Percentiles rank a stretch among this genome's conserved stretches.
Conservation (phyloP, 2,797 vertebrate genomes). For the Sciurus vulgaris region DNA sequence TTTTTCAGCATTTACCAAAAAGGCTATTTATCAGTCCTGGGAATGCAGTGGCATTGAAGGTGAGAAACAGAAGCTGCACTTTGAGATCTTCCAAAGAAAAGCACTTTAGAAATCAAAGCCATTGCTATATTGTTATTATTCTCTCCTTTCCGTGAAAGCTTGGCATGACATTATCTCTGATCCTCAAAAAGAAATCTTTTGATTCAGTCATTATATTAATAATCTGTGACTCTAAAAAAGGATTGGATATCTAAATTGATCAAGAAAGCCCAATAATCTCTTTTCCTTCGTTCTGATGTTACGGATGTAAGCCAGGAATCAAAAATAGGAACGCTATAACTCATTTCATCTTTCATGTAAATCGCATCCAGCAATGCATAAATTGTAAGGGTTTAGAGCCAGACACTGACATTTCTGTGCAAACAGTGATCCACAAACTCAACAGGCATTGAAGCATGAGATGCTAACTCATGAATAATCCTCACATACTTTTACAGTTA, state of each 20-base stretch:
- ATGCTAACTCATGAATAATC: conserved; percentile 24
- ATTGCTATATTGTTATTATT: conserved; percentile 31
- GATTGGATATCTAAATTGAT: conserved; percentile 56
- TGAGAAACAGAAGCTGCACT: conserved; percentile 55
- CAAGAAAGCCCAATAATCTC: conserved; percentile 17
- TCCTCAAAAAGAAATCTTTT: background rate
- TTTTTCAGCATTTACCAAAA: conserved; percentile 69
- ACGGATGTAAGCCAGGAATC: conserved; percentile 39
- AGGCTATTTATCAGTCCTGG: conserved; percentile 47
- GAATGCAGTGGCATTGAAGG: conserved; percentile 57
- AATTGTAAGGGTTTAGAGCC: conserved; percentile 45
- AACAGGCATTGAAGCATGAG: background rate
- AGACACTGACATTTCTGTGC: conserved; percentile 29
- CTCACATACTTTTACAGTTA: conserved; percentile 39
- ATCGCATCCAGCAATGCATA: conserved; percentile 52
- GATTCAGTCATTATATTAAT: conserved; percentile 30
- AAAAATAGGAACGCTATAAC: conserved; percentile 44
- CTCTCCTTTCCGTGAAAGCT: conserved; percentile 32
- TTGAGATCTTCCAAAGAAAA: conserved; percentile 42
- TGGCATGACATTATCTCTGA: conserved; percentile 3
- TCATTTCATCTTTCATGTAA: conserved; percentile 59
- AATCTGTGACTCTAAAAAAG: conserved; percentile 39
- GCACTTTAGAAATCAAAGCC: conserved; percentile 71
- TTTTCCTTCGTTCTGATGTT: conserved; percentile 19
- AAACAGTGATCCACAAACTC: background rate